phyloP scores from a whole-genome alignment of 2,113 vertebrate species.

The Callaeas wilsoni region DNA sequence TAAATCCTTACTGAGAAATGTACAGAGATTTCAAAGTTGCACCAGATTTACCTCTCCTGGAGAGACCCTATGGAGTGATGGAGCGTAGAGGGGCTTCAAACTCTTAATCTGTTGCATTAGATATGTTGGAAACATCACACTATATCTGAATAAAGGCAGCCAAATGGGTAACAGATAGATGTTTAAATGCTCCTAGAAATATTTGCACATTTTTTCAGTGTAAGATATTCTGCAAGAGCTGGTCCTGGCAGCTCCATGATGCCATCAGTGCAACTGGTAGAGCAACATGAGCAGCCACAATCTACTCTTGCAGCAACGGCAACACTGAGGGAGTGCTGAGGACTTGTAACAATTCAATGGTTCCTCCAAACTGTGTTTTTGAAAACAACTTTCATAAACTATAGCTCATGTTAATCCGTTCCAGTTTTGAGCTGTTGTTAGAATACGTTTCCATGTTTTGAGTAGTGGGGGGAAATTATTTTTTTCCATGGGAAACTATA shows the following conservation, averaged over 20 bases:
- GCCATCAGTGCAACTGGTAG: background rate
- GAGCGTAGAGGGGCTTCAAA: background rate
- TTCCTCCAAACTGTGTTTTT: background rate
- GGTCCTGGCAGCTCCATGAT: background rate
- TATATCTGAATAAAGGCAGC: background rate
- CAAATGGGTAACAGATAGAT: background rate
- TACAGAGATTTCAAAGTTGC: background rate
- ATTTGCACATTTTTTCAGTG: background rate
- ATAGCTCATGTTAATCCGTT: background rate
- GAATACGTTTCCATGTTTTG: background rate
- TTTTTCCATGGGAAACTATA: background rate
- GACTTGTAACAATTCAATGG: background rate
- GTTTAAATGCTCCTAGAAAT: background rate
- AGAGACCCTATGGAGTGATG: background rate
- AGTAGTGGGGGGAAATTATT: accelerated
- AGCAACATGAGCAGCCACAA: background rate
- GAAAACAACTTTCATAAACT: background rate
- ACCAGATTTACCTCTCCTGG: background rate
- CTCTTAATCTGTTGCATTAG: background rate
- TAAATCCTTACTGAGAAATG: background rate
- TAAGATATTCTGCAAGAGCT: background rate
- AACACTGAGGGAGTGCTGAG: accelerated
- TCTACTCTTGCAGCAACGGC: background rate
- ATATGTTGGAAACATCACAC: accelerated
- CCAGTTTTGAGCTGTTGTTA: background rate